Base-by-base conservation (phyloP, 2,797 vertebrate genomes). In the Sebastes oblongus region DNA sequence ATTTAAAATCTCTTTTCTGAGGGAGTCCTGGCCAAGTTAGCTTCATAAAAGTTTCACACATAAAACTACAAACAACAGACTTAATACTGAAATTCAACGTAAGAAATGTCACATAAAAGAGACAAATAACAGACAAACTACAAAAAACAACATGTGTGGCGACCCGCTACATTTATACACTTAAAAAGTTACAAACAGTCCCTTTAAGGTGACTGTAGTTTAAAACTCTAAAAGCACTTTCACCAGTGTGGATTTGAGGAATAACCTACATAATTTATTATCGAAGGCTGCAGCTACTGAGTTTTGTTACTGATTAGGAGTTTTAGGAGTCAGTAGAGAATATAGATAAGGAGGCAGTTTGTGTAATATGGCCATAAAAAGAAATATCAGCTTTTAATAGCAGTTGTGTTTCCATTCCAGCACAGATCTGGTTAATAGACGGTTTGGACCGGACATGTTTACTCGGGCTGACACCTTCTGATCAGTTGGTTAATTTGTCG, bases 321-420 rank as follows among this genome's bases (percentile, higher is more conserved):
- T 20, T 50, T 8, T 50, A 50, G 46, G 46, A 50, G 46, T 50
- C 46, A 50, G 16, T 20, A 50, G 18, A 50, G 46, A 50, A 50
- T 0, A 20, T 50, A 20, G 46, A 50, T 50, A 50, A 50, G 46
- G 18, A 50, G 8, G 46, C 46, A 50, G 46, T 50, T 50, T 50
- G 16, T 50, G 46, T 50, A 20, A 50, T 50, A 50, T 50, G 46
- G 18, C 46, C 46, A 18, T 50, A 20, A 8, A 50, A 50, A 50
- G 46, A 50, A 50, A 32, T 58, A 62, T 52, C 18, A 76, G 70
- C 69, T 80, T 87, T 83, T 80, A 65, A 14, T 27, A 72, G 66
- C 67, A 55, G 56, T 22, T 82, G 36, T 39, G 27, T 82, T 84
- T 84, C 42, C 52, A 62, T 86, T 79, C 67, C 27, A 61, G 67